A percentile compares a stretch with the other conserved stretches of the same genome.
These are phyloP conservation scores for Cossypha dichroa DNA, from an alignment of 2,797 vertebrate genomes.

Conservation along the genomic window DNA sequence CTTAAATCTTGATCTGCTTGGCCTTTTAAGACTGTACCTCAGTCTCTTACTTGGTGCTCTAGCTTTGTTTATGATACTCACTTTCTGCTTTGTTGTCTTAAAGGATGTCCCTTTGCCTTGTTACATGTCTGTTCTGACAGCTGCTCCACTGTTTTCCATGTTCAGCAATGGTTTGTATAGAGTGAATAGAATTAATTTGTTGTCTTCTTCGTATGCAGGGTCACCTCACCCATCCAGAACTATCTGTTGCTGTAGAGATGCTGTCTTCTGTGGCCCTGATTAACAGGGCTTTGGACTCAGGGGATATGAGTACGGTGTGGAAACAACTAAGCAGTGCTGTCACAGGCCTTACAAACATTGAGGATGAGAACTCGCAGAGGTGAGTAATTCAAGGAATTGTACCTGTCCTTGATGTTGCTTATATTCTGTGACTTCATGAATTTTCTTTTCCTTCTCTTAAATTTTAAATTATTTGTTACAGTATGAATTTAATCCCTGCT, in stretches of 20 bases:
- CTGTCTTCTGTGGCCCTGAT: conserved; percentile 95
- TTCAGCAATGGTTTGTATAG: background rate
- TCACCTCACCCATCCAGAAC: conserved; percentile 89
- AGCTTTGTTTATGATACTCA: background rate
- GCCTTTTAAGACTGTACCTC: background rate
- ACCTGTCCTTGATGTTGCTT: background rate
- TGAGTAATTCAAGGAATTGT: conserved; percentile 39
- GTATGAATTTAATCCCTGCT: background rate
- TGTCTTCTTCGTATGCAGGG: conserved; percentile 74
- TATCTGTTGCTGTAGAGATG: conserved; percentile 96
- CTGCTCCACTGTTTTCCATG: background rate
- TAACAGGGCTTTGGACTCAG: conserved; percentile 89
- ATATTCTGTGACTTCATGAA: background rate
- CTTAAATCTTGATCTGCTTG: background rate
- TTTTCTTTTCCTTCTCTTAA: background rate
- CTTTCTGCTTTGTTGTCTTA: background rate
- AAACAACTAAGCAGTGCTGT: conserved; percentile 89
- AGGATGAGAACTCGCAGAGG: conserved; percentile 94
- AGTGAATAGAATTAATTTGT: background rate
- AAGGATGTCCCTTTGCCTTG: background rate
- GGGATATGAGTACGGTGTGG: conserved; percentile 87
- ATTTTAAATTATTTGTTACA: background rate
- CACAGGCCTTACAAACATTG: conserved; percentile 93
- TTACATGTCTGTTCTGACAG: background rate
- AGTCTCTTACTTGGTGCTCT: background rate